These are phyloP conservation scores for Gallinago jamesoni DNA, from an alignment of 2,113 vertebrate species.

Conservation along the genomic window DNA sequence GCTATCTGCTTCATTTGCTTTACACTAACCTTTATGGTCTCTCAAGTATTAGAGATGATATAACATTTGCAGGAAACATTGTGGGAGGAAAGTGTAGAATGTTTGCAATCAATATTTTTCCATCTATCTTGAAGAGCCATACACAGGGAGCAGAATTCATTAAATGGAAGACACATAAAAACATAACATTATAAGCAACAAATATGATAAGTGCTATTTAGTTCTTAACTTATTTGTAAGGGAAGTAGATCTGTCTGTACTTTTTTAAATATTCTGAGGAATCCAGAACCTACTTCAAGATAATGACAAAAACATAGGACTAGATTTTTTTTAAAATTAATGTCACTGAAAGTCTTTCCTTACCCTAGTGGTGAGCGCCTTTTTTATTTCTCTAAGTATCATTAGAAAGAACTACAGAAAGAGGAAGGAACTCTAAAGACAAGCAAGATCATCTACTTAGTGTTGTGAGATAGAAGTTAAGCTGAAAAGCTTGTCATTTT, in stretches of 20 bases:
- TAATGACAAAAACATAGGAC: background rate
- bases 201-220: background rate
- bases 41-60: background rate
- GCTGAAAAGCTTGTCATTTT: background rate
- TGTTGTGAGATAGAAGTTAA: background rate
- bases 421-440: background rate
- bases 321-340: background rate
- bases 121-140: background rate
- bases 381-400: background rate
- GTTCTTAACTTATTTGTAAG: background rate
- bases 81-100: background rate
- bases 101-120: background rate
- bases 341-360: background rate
- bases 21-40: background rate
- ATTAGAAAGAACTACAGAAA: background rate
- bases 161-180: background rate
- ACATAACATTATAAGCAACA: background rate
- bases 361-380: background rate
- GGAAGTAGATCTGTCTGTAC: too few species aligned
- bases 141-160: background rate
- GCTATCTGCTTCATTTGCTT: background rate
- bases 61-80: background rate
- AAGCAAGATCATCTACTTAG: background rate
- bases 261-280: background rate
- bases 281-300: background rate